Base-by-base conservation (phyloP, 2,888 invertebrate genomes). In the Drosophila merina region DNA sequence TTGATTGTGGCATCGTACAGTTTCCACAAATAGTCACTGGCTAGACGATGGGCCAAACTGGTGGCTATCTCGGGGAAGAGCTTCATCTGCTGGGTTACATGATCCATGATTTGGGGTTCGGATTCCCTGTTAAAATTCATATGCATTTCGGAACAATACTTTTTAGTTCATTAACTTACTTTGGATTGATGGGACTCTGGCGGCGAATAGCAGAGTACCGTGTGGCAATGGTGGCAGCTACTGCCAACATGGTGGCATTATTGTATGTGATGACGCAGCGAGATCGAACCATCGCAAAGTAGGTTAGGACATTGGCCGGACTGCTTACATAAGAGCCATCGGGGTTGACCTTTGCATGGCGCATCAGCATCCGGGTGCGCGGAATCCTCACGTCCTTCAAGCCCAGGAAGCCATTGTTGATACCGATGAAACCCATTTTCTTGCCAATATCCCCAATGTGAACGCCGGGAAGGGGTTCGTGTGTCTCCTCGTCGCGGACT, bases 361-460 rank as follows among this genome's bases (percentile, higher is more conserved):
- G 96, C 98, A 98, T 98, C 28, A 99, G 92, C 97, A 99, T 96
- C 75, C 97, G 93, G 5, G 94, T 94, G 66, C 97, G 93, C 0
- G 98, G 98, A 91, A 98, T 96, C 81, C 98, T 93, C 10, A 97
- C 95, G 76, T 96, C 93, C 66, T 97, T 94, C 79, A 99, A 95
- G 4, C 96, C 96, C 26, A 99, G 93, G 92, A 96, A 99, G 0
- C 99, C 98, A 91, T 99, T 98, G 90, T 99, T 98, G 30, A 96
- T 95, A 1, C 95, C 95, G 84, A 96, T 96, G 95, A 97, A 97
- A 57, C 97, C 98, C 77, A 98, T 93, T 91, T 98, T 98, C 60
- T 96, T 96, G 3, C 98, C 98, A 77, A 99, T 98, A 92, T 98
- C 98, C 9, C 98, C 98, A 49, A 98, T 94, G 89, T 96, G 96